Evolutionary conservation across 2,888 invertebrate genomes (phyloP).

Genomic region (Trissoscelio sp.): DNA sequence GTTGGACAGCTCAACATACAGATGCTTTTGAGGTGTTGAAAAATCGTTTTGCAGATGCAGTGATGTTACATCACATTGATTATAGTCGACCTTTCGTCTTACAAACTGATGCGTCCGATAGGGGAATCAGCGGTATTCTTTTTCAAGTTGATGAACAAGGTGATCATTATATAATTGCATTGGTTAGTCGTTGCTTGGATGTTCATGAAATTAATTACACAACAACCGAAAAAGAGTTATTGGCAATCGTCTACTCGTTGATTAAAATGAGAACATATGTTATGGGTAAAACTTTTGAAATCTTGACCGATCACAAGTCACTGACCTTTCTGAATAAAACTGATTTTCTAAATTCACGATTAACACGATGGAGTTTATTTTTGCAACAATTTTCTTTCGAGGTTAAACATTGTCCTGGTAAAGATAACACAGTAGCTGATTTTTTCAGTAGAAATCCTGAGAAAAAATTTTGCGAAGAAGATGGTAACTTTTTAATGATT

Average conservation of each 20-base stretch:
- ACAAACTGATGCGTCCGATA: constrained; percentile 12
- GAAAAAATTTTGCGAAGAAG: constrained; percentile 3
- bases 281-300: constrained; percentile 5
- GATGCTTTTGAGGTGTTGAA: constrained; percentile 10
- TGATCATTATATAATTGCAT: constrained; percentile 23
- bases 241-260: constrained; percentile 43
- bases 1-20: not conserved
- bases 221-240: constrained; percentile 45
- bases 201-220: constrained; percentile 14
- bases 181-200: constrained; percentile 32
- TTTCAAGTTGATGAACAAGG: constrained; percentile 28
- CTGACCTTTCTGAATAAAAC: constrained; percentile 4
- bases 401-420: not conserved
- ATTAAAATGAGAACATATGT: constrained; percentile 37
- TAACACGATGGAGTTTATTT: constrained; percentile 15
- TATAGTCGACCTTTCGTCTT: not conserved
- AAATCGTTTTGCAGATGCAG: constrained; percentile 3
- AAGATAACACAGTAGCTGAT: not conserved
- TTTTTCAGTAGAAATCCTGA: constrained; percentile 10
- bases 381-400: constrained; percentile 10
- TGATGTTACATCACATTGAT: constrained; percentile 5
- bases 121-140: constrained; percentile 7
- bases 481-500: not conserved
- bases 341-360: not conserved
- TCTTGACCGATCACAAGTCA: constrained; percentile 39